Conservation (phyloP, 2,797 vertebrate species). For the Sparus aurata region DNA sequence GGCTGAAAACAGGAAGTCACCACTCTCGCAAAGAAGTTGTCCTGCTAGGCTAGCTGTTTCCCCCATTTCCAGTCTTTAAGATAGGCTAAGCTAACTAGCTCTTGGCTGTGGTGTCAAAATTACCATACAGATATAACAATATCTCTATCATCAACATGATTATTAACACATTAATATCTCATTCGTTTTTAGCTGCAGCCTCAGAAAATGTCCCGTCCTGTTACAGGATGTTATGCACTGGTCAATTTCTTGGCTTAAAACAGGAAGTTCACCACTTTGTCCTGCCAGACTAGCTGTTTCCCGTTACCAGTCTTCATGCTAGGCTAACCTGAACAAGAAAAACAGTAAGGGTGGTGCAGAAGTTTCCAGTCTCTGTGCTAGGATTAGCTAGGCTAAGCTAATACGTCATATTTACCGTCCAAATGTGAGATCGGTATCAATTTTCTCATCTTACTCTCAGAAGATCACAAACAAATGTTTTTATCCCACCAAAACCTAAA, state of each 20-base stretch:
- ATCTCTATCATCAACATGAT: no score
- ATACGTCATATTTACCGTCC: neutral
- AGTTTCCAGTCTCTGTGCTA: conserved; percentile 9
- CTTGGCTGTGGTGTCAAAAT: conserved; percentile 18
- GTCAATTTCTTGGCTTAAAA: no score
- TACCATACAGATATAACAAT: neutral
- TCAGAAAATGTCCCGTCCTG: no score
- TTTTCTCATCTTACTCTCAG: conserved; percentile 7
- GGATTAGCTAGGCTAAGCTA: neutral
- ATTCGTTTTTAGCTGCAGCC: no score
- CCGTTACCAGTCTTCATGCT: conserved; percentile 8
- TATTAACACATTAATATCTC: no score
- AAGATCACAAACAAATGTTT: neutral
- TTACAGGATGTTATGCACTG: no score
- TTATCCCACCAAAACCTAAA: neutral
- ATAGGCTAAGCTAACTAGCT: neutral
- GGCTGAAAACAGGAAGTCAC: no score
- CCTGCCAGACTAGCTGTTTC: neutral
- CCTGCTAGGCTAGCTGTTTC: no score
- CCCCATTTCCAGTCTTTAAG: no score
- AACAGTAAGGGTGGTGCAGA: no score
- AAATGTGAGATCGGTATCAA: neutral
- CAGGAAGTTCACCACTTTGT: no score
- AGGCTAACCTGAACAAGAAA: neutral
- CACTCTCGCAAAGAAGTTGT: no score